These are phyloP conservation scores for Apotomis capreana DNA, from an alignment of 2,888 invertebrate species.

Conservation along the genomic window DNA sequence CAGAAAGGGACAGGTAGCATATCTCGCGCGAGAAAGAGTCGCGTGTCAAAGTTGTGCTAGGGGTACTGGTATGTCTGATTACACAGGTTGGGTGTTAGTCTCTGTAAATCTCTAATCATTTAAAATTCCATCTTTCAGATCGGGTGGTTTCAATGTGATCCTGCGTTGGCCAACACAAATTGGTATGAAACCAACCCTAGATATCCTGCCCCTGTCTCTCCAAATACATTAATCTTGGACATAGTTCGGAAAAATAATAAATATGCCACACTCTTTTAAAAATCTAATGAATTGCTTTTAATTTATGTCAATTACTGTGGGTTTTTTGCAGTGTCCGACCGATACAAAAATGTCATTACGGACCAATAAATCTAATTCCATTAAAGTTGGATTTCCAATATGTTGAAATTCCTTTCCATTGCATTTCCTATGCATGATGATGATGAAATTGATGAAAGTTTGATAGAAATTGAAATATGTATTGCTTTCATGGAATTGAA, in stretches of 20 bases:
- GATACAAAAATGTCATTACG: too few species aligned
- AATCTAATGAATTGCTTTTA: not conserved
- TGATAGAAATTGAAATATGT: too few species aligned
- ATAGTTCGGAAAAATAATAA: slow-evolving; percentile 72
- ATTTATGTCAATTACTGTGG: too few species aligned
- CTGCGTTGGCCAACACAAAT: slow-evolving; percentile 58
- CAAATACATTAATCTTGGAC: slow-evolving; percentile 69
- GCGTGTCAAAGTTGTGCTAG: not conserved
- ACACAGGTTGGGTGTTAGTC: not conserved
- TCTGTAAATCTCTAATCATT: not conserved
- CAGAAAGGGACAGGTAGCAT: too few species aligned
- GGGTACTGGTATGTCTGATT: not conserved
- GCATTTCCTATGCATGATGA: too few species aligned
- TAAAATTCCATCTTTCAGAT: slow-evolving; percentile 54
- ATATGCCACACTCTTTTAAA: slow-evolving; percentile 72
- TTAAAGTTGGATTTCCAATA: too few species aligned
- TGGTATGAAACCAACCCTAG: slow-evolving; percentile 73
- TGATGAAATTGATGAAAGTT: too few species aligned
- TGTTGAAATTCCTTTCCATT: too few species aligned
- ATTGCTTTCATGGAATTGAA: too few species aligned
- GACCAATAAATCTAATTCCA: too few species aligned
- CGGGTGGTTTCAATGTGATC: slow-evolving; percentile 81
- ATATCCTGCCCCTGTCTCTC: slow-evolving; percentile 71
- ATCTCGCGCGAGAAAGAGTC: too few species aligned
- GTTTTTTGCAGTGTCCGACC: too few species aligned